phyloP scores from a whole-genome alignment of 2,888 invertebrate species.

The Hemithea aestivaria region DNA sequence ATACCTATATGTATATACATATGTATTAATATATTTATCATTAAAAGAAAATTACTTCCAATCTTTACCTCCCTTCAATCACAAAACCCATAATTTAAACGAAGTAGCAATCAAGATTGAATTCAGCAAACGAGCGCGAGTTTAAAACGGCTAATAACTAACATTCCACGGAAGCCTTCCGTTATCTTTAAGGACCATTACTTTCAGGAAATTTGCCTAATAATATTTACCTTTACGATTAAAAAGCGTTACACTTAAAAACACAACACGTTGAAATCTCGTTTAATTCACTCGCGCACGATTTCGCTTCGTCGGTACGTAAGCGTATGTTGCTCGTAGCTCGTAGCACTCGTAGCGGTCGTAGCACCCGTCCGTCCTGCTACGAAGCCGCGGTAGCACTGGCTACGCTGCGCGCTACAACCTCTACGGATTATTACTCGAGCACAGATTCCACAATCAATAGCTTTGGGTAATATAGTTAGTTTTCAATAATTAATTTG shows the following conservation, averaged over 20 bases:
- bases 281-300: constrained; percentile 26
- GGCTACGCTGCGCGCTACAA: constrained; percentile 64
- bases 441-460: constrained; percentile 72
- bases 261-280: constrained; percentile 51
- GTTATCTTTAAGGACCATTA: constrained; percentile 69
- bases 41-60: not conserved
- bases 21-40: too few relatives aligned
- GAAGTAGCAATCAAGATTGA: constrained; percentile 7
- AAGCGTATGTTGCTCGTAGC: too few relatives aligned
- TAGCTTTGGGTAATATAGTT: constrained; percentile 46
- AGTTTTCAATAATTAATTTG: constrained; percentile 19
- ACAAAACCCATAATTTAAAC: too few relatives aligned
- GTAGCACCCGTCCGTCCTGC: constrained; percentile 46
- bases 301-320: constrained; percentile 15
- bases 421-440: constrained; percentile 61
- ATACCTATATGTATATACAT: too few relatives aligned
- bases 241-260: constrained; percentile 20
- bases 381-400: constrained; percentile 66
- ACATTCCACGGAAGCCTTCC: constrained; percentile 40
- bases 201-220: constrained; percentile 48
- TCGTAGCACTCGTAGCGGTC: constrained; percentile 35
- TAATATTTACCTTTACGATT: constrained; percentile 45
- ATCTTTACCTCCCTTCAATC: too few relatives aligned
- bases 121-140: constrained; percentile 12
- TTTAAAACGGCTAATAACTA: constrained; percentile 38